phyloP scores from a whole-genome alignment of 2,888 invertebrate species.

The Kuschelorhynchus macadamiae region DNA sequence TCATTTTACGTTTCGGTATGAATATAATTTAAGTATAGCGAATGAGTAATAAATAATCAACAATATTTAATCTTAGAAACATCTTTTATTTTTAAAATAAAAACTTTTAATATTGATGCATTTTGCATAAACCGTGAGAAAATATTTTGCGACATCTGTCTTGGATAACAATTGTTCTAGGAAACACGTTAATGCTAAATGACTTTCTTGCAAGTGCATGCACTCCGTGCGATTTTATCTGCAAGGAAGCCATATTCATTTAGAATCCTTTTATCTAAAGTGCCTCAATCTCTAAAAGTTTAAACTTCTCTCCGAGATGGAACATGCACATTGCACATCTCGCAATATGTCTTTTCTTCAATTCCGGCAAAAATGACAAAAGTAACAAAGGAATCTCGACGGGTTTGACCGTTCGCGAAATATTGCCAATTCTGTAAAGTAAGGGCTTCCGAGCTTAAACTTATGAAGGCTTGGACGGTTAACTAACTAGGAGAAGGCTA shows the following conservation, averaged over 20 bases:
- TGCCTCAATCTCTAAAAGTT: constrained; percentile 40
- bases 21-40: too few species aligned
- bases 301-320: constrained; percentile 9
- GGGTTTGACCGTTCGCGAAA: constrained; percentile 30
- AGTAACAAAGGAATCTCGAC: constrained; percentile 33
- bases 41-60: too few species aligned
- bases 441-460: background rate
- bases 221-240: constrained; percentile 27
- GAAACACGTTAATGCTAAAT: constrained; percentile 23
- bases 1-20: too few species aligned
- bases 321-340: constrained; percentile 17
- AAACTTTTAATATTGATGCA: background rate
- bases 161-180: constrained; percentile 15
- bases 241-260: constrained; percentile 27
- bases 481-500: too few species aligned
- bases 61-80: too few species aligned
- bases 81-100: too few species aligned
- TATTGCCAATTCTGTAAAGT: constrained; percentile 25
- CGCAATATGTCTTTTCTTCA: constrained; percentile 10
- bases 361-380: constrained; percentile 30
- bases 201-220: constrained; percentile 16
- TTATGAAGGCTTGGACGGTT: too few species aligned
- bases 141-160: background rate
- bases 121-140: background rate
- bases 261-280: constrained; percentile 43